These are phyloP conservation scores for Chloebia gouldiae DNA, from an alignment of 2,113 vertebrate species.

Conservation along the genomic window DNA sequence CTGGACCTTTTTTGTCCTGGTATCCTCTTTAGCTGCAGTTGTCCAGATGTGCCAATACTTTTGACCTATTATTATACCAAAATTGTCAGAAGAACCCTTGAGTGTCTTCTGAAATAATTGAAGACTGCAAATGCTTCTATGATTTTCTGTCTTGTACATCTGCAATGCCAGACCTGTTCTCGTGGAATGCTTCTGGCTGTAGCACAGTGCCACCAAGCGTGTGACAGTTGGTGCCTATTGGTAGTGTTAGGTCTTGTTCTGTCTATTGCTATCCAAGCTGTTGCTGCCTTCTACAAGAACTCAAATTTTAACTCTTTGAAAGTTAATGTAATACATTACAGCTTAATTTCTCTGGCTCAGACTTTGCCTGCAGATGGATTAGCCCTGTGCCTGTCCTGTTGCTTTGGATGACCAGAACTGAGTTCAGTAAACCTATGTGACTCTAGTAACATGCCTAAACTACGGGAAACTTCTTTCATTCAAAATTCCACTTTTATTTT, in stretches of 20 bases:
- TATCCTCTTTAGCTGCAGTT: not conserved
- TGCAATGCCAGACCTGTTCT: not conserved
- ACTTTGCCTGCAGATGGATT: not conserved
- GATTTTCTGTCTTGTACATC: rapidly evolving
- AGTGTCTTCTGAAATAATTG: not conserved
- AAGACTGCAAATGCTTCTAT: not conserved
- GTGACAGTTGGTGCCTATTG: not conserved
- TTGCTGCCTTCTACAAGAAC: not conserved
- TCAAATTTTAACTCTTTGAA: not conserved
- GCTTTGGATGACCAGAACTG: not conserved
- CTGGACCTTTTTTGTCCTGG: not conserved
- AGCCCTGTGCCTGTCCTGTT: not conserved
- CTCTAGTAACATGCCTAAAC: not conserved
- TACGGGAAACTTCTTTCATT: not conserved
- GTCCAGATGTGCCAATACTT: not conserved
- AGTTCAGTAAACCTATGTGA: not conserved
- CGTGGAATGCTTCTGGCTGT: not conserved
- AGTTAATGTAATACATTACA: not conserved
- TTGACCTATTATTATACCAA: not conserved
- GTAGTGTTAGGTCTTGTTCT: not conserved
- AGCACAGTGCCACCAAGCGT: constrained; percentile 25
- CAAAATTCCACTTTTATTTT: not conserved
- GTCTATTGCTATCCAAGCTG: rapidly evolving
- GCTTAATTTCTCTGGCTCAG: not conserved
- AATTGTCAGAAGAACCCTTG: not conserved